Evolutionary conservation across 2,888 invertebrate genomes (phyloP).

Genomic region (Sericinus montela): DNA sequence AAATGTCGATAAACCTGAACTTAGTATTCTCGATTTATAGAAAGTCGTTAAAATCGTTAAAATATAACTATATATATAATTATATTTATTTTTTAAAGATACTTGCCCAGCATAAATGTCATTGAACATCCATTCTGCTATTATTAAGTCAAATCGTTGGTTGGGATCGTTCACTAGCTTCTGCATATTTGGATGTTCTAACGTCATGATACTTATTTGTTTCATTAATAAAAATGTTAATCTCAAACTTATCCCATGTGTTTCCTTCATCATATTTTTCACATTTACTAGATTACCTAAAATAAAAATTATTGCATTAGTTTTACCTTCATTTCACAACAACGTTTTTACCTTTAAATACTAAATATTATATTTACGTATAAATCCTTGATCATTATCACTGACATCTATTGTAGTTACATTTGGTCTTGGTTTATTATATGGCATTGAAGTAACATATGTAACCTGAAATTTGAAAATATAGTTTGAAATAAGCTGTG

Average conservation of each 20-base stretch:
- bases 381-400: constrained; percentile 7
- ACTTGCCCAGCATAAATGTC: constrained; percentile 38
- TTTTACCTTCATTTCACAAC: too few relatives aligned
- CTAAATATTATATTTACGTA: not conserved
- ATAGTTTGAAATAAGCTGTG: not conserved
- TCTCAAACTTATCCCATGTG: not conserved
- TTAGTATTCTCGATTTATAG: too few relatives aligned
- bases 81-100: too few relatives aligned
- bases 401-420: constrained; percentile 33
- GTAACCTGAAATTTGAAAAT: constrained; percentile 34
- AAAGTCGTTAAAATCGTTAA: too few relatives aligned
- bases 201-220: not conserved
- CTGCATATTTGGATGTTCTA: not conserved
- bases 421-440: constrained; percentile 29
- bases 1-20: too few relatives aligned
- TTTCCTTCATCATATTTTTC: not conserved
- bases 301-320: not conserved
- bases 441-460: constrained; percentile 33
- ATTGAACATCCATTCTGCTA: constrained; percentile 40
- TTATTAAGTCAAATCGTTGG: constrained; percentile 36
- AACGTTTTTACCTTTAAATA: not conserved
- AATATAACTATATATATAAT: too few relatives aligned
- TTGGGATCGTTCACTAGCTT: not conserved
- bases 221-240: not conserved
- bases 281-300: not conserved